These are phyloP conservation scores for Peromyscus polionotus DNA, from an alignment of 2,113 vertebrate species.

Conservation along the genomic window DNA sequence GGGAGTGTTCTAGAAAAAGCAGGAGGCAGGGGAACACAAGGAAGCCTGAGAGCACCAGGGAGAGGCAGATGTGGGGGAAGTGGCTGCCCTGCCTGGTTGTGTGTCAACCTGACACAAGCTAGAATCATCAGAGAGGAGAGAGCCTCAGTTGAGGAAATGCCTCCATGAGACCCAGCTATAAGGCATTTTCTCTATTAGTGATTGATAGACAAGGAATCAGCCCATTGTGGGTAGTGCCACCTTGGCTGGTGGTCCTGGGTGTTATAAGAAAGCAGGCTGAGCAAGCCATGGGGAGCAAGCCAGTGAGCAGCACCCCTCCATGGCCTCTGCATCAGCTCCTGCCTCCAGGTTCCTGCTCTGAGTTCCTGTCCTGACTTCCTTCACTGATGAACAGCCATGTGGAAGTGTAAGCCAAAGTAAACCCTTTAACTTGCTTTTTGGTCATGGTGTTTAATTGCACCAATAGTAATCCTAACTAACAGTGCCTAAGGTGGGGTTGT, in stretches of 20 bases:
- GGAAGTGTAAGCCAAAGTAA: background rate
- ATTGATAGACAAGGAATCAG: background rate
- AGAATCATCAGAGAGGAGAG: background rate
- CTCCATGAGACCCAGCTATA: background rate
- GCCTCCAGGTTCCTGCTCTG: background rate
- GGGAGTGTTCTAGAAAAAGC: background rate
- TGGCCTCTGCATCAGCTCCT: background rate
- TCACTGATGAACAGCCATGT: background rate
- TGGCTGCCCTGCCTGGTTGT: background rate
- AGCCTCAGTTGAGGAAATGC: background rate
- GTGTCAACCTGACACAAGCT: background rate
- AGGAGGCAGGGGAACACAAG: background rate
- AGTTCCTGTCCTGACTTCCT: background rate
- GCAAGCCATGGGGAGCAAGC: background rate
- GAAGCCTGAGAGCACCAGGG: background rate
- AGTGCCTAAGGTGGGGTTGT: background rate
- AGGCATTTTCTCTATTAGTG: background rate
- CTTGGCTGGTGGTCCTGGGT: background rate
- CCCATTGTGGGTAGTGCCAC: background rate
- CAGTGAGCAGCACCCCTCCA: background rate
- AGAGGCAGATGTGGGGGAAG: fast-evolving
- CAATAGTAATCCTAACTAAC: background rate
- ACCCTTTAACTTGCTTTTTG: background rate
- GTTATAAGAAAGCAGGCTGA: background rate
- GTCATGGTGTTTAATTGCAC: background rate